phyloP scores from a whole-genome alignment of 1,140 invertebrate species.

The Hestina assimilis region DNA sequence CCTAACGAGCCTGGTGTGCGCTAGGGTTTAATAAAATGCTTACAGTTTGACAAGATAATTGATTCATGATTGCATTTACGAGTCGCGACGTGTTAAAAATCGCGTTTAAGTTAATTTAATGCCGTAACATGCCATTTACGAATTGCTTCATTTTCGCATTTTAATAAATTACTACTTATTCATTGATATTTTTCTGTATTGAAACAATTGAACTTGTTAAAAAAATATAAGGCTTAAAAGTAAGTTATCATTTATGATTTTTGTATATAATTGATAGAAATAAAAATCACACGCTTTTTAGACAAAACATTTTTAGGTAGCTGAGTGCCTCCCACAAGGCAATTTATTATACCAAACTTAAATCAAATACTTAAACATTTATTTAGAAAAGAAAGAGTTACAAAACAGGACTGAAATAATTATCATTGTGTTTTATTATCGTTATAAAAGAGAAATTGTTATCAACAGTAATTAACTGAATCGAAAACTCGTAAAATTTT shows the following conservation, averaged over 20 bases:
- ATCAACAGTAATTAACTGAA: conserved; percentile 24
- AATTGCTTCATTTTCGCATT: neutral
- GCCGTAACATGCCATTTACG: conserved; percentile 8
- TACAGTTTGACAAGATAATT: conserved; percentile 28
- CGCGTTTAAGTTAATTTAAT: conserved; percentile 14
- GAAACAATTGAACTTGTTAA: no score
- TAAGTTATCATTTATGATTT: no score
- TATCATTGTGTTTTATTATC: conserved; percentile 19
- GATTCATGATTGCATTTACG: conserved; percentile 25
- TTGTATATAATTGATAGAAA: no score
- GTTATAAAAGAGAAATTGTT: conserved; percentile 23
- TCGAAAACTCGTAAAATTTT: conserved; percentile 27
- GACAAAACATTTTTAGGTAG: neutral
- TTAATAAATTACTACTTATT: neutral
- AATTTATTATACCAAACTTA: no score
- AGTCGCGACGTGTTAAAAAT: conserved; percentile 16
- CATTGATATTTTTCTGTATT: no score
- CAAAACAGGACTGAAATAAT: conserved; percentile 16
- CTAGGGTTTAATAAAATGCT: conserved; percentile 33
- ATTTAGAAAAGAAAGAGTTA: neutral
- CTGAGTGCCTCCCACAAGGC: no score
- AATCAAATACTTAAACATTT: no score
- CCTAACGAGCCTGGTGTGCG: conserved; percentile 52
- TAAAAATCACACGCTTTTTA: no score
- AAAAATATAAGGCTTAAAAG: no score